Evolutionary conservation across 1,140 invertebrate species (phyloP).

Genomic region (Papilio machaon): DNA sequence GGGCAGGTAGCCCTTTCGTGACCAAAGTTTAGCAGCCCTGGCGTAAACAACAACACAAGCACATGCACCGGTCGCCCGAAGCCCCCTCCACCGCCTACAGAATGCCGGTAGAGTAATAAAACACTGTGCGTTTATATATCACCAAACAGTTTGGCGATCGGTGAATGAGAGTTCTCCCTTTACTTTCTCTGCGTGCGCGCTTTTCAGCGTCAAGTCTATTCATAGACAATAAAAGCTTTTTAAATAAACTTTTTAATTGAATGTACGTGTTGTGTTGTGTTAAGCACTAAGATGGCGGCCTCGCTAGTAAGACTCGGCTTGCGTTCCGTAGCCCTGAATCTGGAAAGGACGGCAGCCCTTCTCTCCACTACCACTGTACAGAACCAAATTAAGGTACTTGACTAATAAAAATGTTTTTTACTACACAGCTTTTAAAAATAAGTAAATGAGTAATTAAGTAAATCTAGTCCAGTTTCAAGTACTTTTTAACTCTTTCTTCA

Average conservation of each 20-base stretch:
- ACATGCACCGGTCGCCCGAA: conserved; percentile 53
- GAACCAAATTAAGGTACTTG: conserved; percentile 54
- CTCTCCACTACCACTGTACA: conserved; percentile 60
- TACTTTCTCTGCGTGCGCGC: conserved; percentile 22
- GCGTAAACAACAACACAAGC: conserved; percentile 56
- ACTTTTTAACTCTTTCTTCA: neutral
- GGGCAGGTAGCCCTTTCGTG: neutral
- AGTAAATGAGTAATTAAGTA: neutral
- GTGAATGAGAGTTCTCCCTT: conserved; percentile 40
- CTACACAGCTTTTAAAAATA: neutral
- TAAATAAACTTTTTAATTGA: conserved; percentile 44
- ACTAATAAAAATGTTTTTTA: neutral
- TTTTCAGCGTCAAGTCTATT: conserved; percentile 5
- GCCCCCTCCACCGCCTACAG: conserved; percentile 41
- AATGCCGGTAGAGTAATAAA: conserved; percentile 39
- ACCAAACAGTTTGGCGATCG: conserved; percentile 39
- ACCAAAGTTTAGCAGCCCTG: neutral
- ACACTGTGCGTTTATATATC: conserved; percentile 39
- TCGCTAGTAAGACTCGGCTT: conserved; percentile 68
- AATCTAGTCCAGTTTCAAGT: neutral
- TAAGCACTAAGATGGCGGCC: conserved; percentile 63
- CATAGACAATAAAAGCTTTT: conserved; percentile 37
- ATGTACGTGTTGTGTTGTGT: conserved; percentile 49
- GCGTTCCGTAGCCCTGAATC: conserved; percentile 58
- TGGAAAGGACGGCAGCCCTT: conserved; percentile 67